These are phyloP conservation scores for Ceratina japonica DNA, from an alignment of 1,140 invertebrate genomes.

Conservation along the genomic window DNA sequence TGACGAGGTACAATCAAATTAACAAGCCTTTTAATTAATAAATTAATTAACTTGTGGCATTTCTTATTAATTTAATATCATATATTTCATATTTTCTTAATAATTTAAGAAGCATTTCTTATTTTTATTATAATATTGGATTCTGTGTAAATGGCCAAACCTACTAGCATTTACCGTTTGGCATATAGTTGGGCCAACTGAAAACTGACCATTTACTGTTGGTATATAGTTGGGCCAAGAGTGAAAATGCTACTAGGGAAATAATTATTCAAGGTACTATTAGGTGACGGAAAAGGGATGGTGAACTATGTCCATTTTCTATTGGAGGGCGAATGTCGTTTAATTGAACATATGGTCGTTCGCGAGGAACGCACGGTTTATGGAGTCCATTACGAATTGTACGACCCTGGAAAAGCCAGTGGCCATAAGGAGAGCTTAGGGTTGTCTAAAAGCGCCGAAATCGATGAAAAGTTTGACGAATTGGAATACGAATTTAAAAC, in stretches of 20 bases:
- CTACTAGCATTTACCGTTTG: too few relatives aligned
- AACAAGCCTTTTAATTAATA: too few relatives aligned
- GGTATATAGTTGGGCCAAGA: too few relatives aligned
- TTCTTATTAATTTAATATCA: too few relatives aligned
- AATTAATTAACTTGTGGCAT: too few relatives aligned
- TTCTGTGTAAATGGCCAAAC: too few relatives aligned
- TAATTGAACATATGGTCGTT: slow-evolving; percentile 82
- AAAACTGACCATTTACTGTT: too few relatives aligned
- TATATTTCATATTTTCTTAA: too few relatives aligned
- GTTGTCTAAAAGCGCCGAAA: background rate
- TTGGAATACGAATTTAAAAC: background rate
- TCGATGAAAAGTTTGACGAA: background rate
- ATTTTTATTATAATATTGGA: too few relatives aligned
- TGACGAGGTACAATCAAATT: slow-evolving; percentile 76
- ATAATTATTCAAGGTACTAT: slow-evolving; percentile 70
- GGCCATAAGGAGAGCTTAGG: background rate
- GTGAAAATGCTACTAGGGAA: too few relatives aligned
- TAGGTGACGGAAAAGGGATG: slow-evolving; percentile 83
- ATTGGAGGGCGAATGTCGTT: slow-evolving; percentile 81
- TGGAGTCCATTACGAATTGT: slow-evolving; percentile 77
- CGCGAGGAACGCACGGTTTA: slow-evolving; percentile 68
- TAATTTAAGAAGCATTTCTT: too few relatives aligned
- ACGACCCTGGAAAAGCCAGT: slow-evolving; percentile 67
- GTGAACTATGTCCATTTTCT: slow-evolving; percentile 84
- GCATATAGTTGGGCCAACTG: too few relatives aligned